Base-by-base conservation (phyloP, 1,140 invertebrate species). In the Micrasema longulum region DNA sequence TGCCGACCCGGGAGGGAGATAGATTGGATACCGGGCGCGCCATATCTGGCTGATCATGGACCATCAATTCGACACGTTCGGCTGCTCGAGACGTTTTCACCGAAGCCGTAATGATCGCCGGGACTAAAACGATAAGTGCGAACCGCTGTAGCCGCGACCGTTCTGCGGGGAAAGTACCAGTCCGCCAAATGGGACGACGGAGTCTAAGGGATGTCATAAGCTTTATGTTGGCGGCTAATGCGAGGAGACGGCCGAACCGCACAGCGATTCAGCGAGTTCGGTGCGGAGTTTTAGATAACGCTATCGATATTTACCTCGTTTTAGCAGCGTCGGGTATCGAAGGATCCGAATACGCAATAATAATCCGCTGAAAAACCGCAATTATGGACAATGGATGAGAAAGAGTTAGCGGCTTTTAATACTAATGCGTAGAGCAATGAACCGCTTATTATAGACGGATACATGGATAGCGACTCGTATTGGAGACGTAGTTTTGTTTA, bases 41-140 rank as follows among this genome's bases (percentile, higher is more conserved):
- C 60, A 47, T 64, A 64, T 64, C 60, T 31, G 60, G 41, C 43
- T 64, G 60, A 64, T 64, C 60, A 64, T 47, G 60, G 60, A 45
- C 60, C 60, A 64, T 64, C 60, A 64, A 64, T 64, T 64, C 60
- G 60, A 64, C 60, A 64, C 60, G 60, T 64, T 64, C 60, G 60
- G 60, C 43, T 64, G 60, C 14, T 64, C 60, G 60, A 64, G 60
- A 45, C 43, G 60, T 64, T 64, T 64, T 41, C 60, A 64, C 60
- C 38, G 22, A 26, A 64, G 43, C 60, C 12, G 43, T 64, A 64
- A 64, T 64, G 43, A 47, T 64, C 60, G 41, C 41, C 60, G 41
- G 22, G 41, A 64, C 60, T 47, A 64, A 47, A 64, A 64, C 60
- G 60, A 64, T 64, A 64, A 64, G 60, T 64, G 60, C 60, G 41